Percentiles rank a stretch among this genome's conserved stretches.
phyloP scores from a whole-genome alignment of 2,888 invertebrate species.

The Pantelozetes paolii region DNA sequence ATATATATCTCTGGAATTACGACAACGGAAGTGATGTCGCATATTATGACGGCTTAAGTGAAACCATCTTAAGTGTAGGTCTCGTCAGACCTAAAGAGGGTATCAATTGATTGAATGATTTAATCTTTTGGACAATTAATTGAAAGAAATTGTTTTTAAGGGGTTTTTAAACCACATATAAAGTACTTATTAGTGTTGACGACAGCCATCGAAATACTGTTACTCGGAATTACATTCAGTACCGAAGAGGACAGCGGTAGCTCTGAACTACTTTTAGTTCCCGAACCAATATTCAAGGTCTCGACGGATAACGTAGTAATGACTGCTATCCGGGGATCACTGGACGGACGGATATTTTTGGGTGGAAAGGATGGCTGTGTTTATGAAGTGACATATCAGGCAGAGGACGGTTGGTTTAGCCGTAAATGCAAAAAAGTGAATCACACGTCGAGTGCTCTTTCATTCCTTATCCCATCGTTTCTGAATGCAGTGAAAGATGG shows the following conservation, averaged over 20 bases:
- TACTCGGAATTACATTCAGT: conserved; percentile 67
- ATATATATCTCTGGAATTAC: conserved; percentile 97
- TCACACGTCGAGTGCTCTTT: conserved; percentile 80
- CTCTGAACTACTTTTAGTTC: conserved; percentile 76
- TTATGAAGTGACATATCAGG: conserved; percentile 87
- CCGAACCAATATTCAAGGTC: conserved; percentile 87
- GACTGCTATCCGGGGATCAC: conserved; percentile 73
- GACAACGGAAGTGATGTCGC: conserved; percentile 91
- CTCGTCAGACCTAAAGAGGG: conserved; percentile 72
- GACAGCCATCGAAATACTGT: conserved; percentile 89
- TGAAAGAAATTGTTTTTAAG: conserved; percentile 51
- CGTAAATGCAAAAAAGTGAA: conserved; percentile 88
- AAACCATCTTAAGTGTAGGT: conserved; percentile 89
- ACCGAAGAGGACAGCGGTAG: conserved; percentile 18
- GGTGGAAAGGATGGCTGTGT: conserved; percentile 90
- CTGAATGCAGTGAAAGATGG: conserved; percentile 72
- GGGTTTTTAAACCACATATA: conserved; percentile 83
- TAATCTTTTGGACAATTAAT: neutral
- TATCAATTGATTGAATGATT: conserved; percentile 45
- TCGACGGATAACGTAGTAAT: conserved; percentile 84
- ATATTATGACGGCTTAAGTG: conserved; percentile 90
- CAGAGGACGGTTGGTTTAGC: conserved; percentile 70
- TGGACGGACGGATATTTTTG: conserved; percentile 83
- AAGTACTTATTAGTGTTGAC: conserved; percentile 84
- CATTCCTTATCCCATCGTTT: conserved; percentile 83